Conservation (phyloP, 2,888 invertebrate species). For the Microctonus aethiopoides region DNA sequence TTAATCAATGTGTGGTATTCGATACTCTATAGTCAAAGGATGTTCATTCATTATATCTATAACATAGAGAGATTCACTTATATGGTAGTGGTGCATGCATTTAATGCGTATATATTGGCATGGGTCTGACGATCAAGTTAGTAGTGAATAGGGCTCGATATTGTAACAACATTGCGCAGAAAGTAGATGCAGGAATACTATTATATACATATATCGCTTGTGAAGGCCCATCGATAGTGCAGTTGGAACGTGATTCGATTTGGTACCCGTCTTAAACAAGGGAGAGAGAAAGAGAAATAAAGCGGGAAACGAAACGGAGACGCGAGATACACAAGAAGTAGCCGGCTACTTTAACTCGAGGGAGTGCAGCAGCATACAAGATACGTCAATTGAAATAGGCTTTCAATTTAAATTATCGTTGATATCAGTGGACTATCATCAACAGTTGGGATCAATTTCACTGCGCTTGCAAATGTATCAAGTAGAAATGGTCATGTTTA, state of each 20-base stretch:
- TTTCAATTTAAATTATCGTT: slow-evolving; percentile 37
- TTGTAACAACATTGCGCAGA: not conserved
- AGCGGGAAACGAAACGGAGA: not conserved
- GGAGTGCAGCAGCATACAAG: slow-evolving; percentile 23
- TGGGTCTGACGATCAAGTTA: not conserved
- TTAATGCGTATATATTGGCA: not conserved
- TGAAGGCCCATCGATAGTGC: slow-evolving; percentile 24
- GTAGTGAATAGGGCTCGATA: not conserved
- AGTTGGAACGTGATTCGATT: slow-evolving; percentile 35
- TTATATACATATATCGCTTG: not conserved
- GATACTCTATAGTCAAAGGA: not conserved
- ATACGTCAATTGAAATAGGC: slow-evolving; percentile 32
- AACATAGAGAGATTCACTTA: not conserved
- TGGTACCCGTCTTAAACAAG: slow-evolving; percentile 22
- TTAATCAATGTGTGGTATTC: not conserved
- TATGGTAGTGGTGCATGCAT: not conserved
- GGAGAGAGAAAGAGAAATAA: not conserved
- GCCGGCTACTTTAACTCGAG: slow-evolving; percentile 19
- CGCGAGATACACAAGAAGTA: not conserved
- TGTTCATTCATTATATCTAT: not conserved
- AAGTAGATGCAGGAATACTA: not conserved
- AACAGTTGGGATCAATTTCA: slow-evolving; percentile 26
- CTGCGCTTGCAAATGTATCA: slow-evolving; percentile 24
- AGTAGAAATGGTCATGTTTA: slow-evolving; percentile 12
- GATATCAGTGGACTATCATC: slow-evolving; percentile 25